Evolutionary conservation across 2,797 vertebrate genomes (phyloP), one percentile per base, ranked within the genome.

Genomic region (Antrozous pallidus): DNA sequence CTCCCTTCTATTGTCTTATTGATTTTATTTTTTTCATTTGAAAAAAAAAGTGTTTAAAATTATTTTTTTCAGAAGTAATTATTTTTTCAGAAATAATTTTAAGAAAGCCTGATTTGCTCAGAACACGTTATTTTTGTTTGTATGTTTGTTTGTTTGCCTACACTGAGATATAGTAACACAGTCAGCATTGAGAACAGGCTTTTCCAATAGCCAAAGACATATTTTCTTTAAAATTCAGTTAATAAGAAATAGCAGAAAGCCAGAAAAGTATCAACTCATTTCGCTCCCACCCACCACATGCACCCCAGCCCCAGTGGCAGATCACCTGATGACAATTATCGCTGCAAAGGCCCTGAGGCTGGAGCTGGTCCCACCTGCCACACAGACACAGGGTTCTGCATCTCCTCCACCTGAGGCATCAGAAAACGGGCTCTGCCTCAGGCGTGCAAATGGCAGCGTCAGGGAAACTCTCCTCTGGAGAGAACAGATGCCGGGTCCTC

Each of bases 201-300:
- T 91, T 74, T 24, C 22, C 88, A 81, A 24, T 67, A 63, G 26
- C 5, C 9, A 63, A 54, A 31, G 47, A 67, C n/a, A 38, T 89
- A 45, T 90, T 93, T 89, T 40, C 63, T 22, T 47, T 63, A 54
- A 8, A 88, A 84, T 49, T 83, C 26, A 36, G 51, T 38, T 79
- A 65, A 38, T 24, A 89, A 75, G 14, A 74, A 78, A 54, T 3
- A 80, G 26, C 45, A 85, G 28, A 94, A 85, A 58, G 16, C 28
- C 74, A 51, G 49, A 67, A 47, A 20, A 63, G 18, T 69, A 70
- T 51, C 54, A 54, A 14, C 10, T 42, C n/a, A 18, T 61, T 42
- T n/a, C 20, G 3, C 22, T 3, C 45, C 31, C 5, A 1, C 5
- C 71, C 11, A 22, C 31, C 18, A 24, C 17, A 63, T 9, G 51